These are phyloP conservation scores for Clarias batrachus DNA, from an alignment of 2,113 vertebrate species.

Conservation along the genomic window DNA sequence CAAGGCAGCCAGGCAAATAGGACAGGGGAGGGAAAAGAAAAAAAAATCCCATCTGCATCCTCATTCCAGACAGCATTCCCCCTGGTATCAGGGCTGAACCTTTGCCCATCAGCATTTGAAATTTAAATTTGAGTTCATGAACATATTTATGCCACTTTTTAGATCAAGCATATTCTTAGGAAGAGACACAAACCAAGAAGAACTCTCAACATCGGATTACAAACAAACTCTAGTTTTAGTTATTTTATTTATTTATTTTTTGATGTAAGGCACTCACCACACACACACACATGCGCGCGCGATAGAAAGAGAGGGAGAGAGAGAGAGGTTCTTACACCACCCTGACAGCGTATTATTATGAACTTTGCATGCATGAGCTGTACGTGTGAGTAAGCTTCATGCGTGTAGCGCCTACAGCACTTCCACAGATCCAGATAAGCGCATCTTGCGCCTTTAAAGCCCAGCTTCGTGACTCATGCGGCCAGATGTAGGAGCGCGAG, in stretches of 20 bases:
- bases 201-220: not conserved
- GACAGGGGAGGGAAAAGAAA: not conserved
- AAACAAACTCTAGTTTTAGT: not conserved
- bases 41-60: slow-evolving; percentile 38
- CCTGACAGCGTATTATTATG: not conserved
- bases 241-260: not conserved
- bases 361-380: not conserved
- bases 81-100: slow-evolving; percentile 16
- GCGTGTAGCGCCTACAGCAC: not conserved
- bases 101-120: slow-evolving; percentile 19
- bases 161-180: not conserved
- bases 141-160: not conserved
- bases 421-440: not conserved
- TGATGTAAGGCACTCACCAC: not conserved
- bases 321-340: not conserved
- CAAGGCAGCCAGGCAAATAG: not conserved
- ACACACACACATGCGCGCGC: not conserved
- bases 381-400: not conserved
- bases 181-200: not conserved
- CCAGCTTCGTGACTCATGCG: slow-evolving; percentile 42
- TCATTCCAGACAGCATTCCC: slow-evolving; percentile 31
- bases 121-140: slow-evolving; percentile 6
- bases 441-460: slow-evolving; percentile 26
- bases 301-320: slow-evolving; percentile 5
- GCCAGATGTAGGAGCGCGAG: slow-evolving; percentile 43